A percentile compares a stretch with the other conserved stretches of the same genome.
Evolutionary conservation across 2,113 vertebrate species (phyloP).

Genomic region (Psettodes erumei): DNA sequence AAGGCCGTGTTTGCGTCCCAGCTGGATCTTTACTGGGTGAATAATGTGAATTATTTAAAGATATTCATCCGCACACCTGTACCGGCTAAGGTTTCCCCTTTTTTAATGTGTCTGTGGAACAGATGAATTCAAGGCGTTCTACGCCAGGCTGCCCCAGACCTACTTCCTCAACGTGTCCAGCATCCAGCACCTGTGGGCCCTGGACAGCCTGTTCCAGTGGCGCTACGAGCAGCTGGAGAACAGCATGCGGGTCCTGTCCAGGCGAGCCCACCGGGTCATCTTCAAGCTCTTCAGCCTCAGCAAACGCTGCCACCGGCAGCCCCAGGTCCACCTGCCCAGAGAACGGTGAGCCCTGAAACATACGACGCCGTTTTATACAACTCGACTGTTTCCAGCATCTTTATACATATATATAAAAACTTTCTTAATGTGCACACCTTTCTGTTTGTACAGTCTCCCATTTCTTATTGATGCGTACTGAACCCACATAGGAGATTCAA

Average conservation of each 20-base stretch:
- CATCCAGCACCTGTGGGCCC: constrained; percentile 94
- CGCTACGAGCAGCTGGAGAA: constrained; percentile 93
- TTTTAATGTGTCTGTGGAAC: constrained; percentile 17
- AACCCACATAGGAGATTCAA: neutral
- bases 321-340: constrained; percentile 89
- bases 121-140: constrained; percentile 98
- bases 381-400: neutral
- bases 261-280: constrained; percentile 91
- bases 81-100: no score
- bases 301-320: constrained; percentile 95
- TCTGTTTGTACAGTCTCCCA: neutral
- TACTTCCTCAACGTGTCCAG: constrained; percentile 93
- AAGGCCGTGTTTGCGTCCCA: neutral
- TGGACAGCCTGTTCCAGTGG: constrained; percentile 92
- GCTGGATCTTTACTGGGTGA: neutral
- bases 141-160: constrained; percentile 91
- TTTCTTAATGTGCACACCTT: neutral
- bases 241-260: constrained; percentile 90
- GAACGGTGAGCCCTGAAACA: constrained; percentile 85
- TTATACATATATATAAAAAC: neutral
- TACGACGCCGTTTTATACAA: neutral
- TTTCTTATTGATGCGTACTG: neutral
- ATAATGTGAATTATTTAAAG: neutral
- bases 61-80: no score
- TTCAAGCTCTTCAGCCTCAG: constrained; percentile 97